Percentiles rank a stretch among this genome's conserved stretches.
phyloP scores from a whole-genome alignment of 92 coral and sea anemone species.

The Porites lobata region DNA sequence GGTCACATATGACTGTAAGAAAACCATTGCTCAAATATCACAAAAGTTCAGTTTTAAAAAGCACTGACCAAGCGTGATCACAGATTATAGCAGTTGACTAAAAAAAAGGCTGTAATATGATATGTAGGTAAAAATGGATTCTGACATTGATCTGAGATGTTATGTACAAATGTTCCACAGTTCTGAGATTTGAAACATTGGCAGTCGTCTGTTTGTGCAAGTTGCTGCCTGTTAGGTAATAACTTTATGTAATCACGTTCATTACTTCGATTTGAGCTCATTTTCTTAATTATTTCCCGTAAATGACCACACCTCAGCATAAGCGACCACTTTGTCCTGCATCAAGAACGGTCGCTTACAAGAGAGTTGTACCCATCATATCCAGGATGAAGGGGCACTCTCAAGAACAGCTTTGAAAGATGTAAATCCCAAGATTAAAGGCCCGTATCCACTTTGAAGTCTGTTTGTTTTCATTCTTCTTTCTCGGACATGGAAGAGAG shows the following conservation, averaged over 20 bases:
- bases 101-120: neutral
- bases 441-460: too few relatives aligned
- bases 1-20: too few relatives aligned
- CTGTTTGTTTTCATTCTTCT: too few relatives aligned
- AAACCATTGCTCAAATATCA: too few relatives aligned
- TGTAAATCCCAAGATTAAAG: too few relatives aligned
- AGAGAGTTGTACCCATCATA: neutral
- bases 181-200: neutral
- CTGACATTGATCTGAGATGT: neutral
- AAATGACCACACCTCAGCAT: constrained; percentile 7
- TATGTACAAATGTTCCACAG: neutral
- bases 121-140: neutral
- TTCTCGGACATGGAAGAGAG: too few relatives aligned
- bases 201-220: neutral
- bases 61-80: constrained; percentile 1
- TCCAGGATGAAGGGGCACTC: too few relatives aligned
- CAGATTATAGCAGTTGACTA: neutral
- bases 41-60: neutral
- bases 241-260: too few relatives aligned
- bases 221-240: neutral
- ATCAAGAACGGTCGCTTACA: neutral
- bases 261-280: neutral
- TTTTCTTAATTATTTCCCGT: constrained; percentile 1
- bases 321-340: neutral
- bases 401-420: too few relatives aligned